A percentile compares a stretch with the other conserved stretches of the same genome.
phyloP scores from a whole-genome alignment of 1,140 invertebrate species.

The Bombus cullumanus region DNA sequence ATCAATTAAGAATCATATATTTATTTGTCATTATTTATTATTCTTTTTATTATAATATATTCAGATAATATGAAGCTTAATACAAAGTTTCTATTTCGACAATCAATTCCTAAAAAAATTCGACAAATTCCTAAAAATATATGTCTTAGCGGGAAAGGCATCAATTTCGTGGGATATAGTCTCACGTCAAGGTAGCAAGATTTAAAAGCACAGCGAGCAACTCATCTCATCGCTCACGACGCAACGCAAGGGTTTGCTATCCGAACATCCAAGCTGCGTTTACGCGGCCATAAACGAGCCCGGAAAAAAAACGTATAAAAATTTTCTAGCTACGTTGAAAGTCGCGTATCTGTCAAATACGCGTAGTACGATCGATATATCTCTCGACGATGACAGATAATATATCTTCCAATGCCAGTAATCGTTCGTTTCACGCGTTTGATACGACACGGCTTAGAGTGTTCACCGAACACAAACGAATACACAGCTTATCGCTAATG shows the following conservation, averaged over 20 bases:
- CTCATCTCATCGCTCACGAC: too few species aligned
- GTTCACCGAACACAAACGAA: slow-evolving; percentile 6
- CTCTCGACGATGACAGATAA: slow-evolving; percentile 14
- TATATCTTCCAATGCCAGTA: slow-evolving; percentile 22
- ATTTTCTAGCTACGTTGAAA: neutral
- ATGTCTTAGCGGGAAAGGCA: neutral
- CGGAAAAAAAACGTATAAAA: neutral
- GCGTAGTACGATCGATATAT: neutral
- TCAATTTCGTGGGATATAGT: neutral
- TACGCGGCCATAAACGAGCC: neutral
- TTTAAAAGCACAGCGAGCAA: neutral
- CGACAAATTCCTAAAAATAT: neutral
- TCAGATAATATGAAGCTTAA: neutral
- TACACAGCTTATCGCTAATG: slow-evolving; percentile 37
- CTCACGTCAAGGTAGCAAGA: neutral
- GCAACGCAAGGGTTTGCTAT: neutral
- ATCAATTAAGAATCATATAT: neutral
- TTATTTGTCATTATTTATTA: too few species aligned
- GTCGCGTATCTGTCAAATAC: neutral
- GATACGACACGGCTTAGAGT: neutral
- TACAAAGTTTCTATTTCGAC: neutral
- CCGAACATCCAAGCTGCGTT: neutral
- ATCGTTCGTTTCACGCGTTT: slow-evolving; percentile 30
- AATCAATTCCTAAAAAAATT: too few species aligned
- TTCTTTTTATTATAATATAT: too few species aligned